Percentiles rank a stretch among this genome's conserved stretches.
Conservation (phyloP, 2,113 vertebrate genomes). For the Rhodinocichla rosea region DNA sequence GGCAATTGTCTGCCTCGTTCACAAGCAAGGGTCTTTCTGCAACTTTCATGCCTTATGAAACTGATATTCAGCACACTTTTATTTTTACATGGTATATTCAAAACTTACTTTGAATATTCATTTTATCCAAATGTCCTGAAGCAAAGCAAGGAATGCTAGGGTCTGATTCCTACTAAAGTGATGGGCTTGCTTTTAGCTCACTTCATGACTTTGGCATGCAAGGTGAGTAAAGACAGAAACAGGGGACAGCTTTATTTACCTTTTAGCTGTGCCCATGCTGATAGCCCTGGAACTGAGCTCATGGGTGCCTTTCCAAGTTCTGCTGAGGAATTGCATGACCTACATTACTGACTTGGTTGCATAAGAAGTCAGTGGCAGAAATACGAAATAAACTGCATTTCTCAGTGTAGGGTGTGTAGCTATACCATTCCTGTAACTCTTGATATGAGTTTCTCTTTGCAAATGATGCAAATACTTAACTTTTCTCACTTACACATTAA, state of each 20-base stretch:
- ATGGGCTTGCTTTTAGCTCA: neutral
- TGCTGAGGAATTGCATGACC: neutral
- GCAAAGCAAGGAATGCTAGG: neutral
- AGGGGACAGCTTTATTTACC: neutral
- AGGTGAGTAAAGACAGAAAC: neutral
- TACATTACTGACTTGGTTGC: rapidly evolving
- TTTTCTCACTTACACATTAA: neutral
- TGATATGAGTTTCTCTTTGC: neutral
- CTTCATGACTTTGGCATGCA: neutral
- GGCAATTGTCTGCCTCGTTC: neutral
- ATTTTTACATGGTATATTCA: neutral
- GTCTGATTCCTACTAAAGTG: neutral
- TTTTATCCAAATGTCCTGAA: neutral
- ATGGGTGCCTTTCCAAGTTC: neutral
- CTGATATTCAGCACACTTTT: neutral
- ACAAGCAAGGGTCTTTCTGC: neutral
- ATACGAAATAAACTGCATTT: neutral
- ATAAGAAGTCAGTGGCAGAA: neutral
- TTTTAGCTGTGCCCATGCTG: neutral
- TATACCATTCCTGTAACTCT: neutral
- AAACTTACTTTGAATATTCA: neutral
- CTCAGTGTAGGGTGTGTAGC: neutral
- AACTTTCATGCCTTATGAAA: neutral
- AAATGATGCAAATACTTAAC: neutral
- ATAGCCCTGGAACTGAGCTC: neutral